Evolutionary conservation across 2,888 invertebrate genomes (phyloP).

Genomic region (Tineola bisselliella): DNA sequence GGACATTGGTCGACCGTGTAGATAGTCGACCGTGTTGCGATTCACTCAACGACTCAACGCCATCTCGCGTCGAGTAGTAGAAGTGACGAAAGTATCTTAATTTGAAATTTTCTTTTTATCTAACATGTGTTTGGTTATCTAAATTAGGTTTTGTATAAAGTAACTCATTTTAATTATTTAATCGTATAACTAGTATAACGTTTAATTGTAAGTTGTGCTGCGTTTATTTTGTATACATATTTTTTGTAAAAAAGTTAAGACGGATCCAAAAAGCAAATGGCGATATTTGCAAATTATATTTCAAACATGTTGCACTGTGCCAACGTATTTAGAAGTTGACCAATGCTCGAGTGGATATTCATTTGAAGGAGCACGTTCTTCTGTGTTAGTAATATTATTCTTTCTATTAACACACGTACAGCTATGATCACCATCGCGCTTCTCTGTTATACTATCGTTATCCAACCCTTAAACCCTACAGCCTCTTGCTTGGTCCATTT

Average conservation of each 20-base stretch:
- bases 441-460: background rate
- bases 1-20: background rate
- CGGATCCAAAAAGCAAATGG: constrained; percentile 23
- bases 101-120: background rate
- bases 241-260: background rate
- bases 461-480: constrained; percentile 36
- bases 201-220: background rate
- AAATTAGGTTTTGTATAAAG: no score
- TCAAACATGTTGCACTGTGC: constrained; percentile 53
- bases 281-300: constrained; percentile 41
- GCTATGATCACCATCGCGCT: background rate
- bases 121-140: background rate
- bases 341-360: constrained; percentile 19
- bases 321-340: constrained; percentile 18
- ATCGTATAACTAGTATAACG: background rate
- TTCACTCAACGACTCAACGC: background rate
- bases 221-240: background rate
- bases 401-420: constrained; percentile 17
- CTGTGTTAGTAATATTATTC: constrained; percentile 45
- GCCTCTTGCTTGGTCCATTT: constrained; percentile 66
- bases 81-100: constrained; percentile 2
- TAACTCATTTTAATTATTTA: no score
- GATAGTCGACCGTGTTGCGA: constrained; percentile 2
- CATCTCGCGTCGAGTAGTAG: constrained; percentile 10
- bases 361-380: constrained; percentile 30